Evolutionary conservation across 2,888 invertebrate species (phyloP), one percentile per base, ranked within the genome.

Genomic region (Amphipoea oculea): DNA sequence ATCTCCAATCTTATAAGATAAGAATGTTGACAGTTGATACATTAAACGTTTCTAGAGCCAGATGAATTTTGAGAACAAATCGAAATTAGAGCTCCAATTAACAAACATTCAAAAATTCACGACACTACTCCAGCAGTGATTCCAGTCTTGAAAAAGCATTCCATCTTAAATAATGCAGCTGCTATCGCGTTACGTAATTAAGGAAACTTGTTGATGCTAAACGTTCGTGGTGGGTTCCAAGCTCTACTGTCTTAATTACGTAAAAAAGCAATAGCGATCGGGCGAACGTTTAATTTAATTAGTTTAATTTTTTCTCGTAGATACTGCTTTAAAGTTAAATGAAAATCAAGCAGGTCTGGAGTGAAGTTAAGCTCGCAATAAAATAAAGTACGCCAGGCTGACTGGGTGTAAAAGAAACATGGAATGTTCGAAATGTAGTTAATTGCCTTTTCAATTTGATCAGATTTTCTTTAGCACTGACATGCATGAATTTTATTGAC

Each of bases 241-340:
- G 70, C 60, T 29, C 71, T 62, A 75, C 68, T 70, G 67, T 63
- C 78, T 77, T 76, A 84, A 82, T 85, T 84, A 83, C 71, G 77
- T 82, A 88, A 86, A 84, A 89, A 83, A 82, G 79, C 72, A 78
- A 82, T 82, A 76, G 76, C 65, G 40, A 88, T 83, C 71, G 42
- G 29, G 63, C 48, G 9, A 87, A 72, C 81, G 79, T 79, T 86
- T 82, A 83, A 85, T 87, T 84, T 79, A 87, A 83, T 82, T 83
- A 79, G 73, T 85, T 81, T n/a, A 60, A 40, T 23, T 78, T 85
- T 81, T 89, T 79, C 73, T 78, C 74, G 42, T 62, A 66, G 57
- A 66, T 73, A 40, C 79, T 67, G n/a, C 6, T 79, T 73, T 75
- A 67, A 81, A 79, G 45, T 76, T 86, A 40, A 86, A 81, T 78